These are phyloP conservation scores for Bubalus kerabau DNA, from an alignment of 2,113 vertebrate species.

Conservation along the genomic window DNA sequence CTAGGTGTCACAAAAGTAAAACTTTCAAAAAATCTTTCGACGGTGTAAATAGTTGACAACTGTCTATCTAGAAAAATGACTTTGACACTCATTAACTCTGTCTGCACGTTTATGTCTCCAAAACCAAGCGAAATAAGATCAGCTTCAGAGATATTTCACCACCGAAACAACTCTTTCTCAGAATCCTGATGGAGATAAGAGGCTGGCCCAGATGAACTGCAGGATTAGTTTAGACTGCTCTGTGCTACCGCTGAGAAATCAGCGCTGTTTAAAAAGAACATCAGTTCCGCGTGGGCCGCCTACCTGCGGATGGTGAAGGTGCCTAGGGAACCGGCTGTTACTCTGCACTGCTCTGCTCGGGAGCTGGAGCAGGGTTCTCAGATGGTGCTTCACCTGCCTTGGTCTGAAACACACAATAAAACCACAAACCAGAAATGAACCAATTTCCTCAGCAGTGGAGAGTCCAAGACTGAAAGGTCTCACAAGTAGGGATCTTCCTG, in stretches of 20 bases:
- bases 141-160: not conserved
- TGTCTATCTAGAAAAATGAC: not conserved
- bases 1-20: slow-evolving; percentile 14
- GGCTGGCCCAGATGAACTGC: not conserved
- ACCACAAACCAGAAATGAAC: not conserved
- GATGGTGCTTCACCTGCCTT: slow-evolving; percentile 79
- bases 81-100: not conserved
- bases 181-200: not conserved
- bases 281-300: not conserved
- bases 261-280: not conserved
- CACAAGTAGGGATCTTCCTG: not conserved
- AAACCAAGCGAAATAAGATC: not conserved
- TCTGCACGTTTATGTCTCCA: not conserved
- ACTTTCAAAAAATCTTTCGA: not conserved
- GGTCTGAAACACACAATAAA: slow-evolving; percentile 47
- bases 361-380: slow-evolving; percentile 79
- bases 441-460: not conserved
- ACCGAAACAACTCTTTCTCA: not conserved
- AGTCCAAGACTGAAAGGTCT: not conserved
- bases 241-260: not conserved
- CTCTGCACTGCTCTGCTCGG: slow-evolving; percentile 80
- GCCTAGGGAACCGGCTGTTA: slow-evolving; percentile 72
- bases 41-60: not conserved
- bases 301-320: slow-evolving; percentile 76
- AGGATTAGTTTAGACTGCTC: not conserved